phyloP scores from a whole-genome alignment of 2,888 invertebrate genomes.

The Eurytoma adleriae region DNA sequence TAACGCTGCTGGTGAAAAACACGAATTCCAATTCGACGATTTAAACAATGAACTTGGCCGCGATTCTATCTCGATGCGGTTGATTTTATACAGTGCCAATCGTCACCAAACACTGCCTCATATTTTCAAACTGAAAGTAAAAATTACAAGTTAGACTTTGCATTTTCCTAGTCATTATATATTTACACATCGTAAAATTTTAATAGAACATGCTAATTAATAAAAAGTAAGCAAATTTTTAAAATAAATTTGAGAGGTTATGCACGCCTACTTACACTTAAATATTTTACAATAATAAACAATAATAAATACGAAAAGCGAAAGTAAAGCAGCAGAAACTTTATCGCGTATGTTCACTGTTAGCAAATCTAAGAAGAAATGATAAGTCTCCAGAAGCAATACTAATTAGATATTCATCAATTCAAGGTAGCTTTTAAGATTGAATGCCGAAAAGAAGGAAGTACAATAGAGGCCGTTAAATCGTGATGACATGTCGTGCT shows the following conservation, averaged over 20 bases:
- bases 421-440: neutral
- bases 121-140: slow-evolving; percentile 8
- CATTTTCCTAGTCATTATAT: too few relatives aligned
- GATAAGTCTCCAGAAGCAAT: neutral
- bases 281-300: too few relatives aligned
- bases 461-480: slow-evolving; percentile 11
- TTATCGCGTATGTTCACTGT: too few relatives aligned
- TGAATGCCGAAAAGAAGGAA: slow-evolving; percentile 12
- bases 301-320: neutral
- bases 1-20: neutral
- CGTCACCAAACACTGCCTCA: slow-evolving; percentile 30
- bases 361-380: neutral
- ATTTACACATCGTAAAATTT: too few relatives aligned
- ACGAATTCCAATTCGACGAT: slow-evolving; percentile 48
- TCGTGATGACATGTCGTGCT: slow-evolving; percentile 69
- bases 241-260: too few relatives aligned
- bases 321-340: too few relatives aligned
- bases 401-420: slow-evolving; percentile 20
- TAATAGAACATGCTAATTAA: too few relatives aligned
- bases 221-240: too few relatives aligned
- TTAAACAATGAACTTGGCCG: slow-evolving; percentile 53
- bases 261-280: too few relatives aligned
- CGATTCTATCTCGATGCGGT: slow-evolving; percentile 35
- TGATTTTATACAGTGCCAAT: neutral
- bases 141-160: slow-evolving; percentile 27